These are phyloP conservation scores for Drosophila cracens DNA, from an alignment of 2,888 invertebrate species.

Conservation along the genomic window DNA sequence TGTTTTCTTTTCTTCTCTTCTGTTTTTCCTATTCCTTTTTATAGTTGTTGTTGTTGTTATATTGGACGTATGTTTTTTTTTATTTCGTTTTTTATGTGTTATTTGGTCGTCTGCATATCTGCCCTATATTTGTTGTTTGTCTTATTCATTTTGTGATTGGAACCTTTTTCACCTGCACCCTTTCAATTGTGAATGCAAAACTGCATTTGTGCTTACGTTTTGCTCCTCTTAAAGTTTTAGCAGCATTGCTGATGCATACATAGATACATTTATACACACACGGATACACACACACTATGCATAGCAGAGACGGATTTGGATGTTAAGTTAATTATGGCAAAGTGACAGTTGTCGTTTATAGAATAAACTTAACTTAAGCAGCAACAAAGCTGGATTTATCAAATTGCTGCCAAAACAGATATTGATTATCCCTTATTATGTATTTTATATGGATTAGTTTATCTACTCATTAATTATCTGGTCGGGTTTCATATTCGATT, in stretches of 20 bases:
- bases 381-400: neutral
- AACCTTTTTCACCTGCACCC: constrained; percentile 23
- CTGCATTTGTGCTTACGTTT: neutral
- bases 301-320: neutral
- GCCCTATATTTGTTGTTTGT: constrained; percentile 6
- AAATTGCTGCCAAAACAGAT: neutral
- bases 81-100: constrained; percentile 10
- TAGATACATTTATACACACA: neutral
- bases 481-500: neutral
- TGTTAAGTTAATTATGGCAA: neutral
- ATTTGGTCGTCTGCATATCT: constrained; percentile 12
- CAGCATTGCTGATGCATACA: neutral
- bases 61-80: neutral
- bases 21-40: neutral
- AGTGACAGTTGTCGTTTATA: neutral
- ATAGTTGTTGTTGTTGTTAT: neutral
- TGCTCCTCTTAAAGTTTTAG: neutral
- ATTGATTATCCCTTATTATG: neutral
- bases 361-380: neutral
- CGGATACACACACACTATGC: neutral
- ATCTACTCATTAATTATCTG: neutral
- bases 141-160: constrained; percentile 35
- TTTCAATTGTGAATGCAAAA: neutral
- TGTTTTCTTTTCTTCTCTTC: neutral
- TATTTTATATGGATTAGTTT: neutral